Percentiles rank a stretch among this genome's conserved stretches.
These are phyloP conservation scores for Apamea epomidion DNA, from an alignment of 2,888 invertebrate genomes.

Conservation along the genomic window DNA sequence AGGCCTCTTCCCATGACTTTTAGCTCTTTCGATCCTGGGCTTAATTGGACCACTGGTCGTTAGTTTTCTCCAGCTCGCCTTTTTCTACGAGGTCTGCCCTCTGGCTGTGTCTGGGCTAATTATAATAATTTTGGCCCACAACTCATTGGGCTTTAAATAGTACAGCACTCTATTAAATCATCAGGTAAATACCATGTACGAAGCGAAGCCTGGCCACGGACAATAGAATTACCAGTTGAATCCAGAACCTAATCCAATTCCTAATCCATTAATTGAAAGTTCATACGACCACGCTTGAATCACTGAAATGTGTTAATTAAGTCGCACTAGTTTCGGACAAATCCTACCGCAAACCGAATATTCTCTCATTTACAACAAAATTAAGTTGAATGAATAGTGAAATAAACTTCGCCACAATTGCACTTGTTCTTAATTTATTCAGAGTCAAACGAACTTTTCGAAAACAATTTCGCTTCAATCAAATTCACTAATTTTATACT, in stretches of 20 bases:
- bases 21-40: too few species aligned
- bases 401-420: conserved; percentile 11
- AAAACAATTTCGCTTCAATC: conserved; percentile 15
- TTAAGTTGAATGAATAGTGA: conserved; percentile 4
- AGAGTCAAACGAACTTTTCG: conserved; percentile 19
- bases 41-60: too few species aligned
- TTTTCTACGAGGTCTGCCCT: too few species aligned
- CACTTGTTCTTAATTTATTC: conserved; percentile 19
- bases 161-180: background rate
- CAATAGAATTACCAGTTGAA: conserved; percentile 11
- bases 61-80: too few species aligned
- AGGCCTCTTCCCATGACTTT: too few species aligned
- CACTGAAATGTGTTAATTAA: conserved; percentile 16
- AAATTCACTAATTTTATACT: conserved; percentile 22
- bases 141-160: background rate
- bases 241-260: conserved; percentile 10
- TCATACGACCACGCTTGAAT: background rate
- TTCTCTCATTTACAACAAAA: conserved; percentile 3
- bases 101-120: too few species aligned
- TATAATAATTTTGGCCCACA: too few species aligned
- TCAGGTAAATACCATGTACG: background rate
- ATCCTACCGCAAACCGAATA: background rate
- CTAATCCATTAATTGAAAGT: conserved; percentile 17
- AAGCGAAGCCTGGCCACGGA: background rate
- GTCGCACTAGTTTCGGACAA: background rate